These are phyloP conservation scores for Aphaenogaster ashmeadi DNA, from an alignment of 1,140 invertebrate species.

Conservation along the genomic window DNA sequence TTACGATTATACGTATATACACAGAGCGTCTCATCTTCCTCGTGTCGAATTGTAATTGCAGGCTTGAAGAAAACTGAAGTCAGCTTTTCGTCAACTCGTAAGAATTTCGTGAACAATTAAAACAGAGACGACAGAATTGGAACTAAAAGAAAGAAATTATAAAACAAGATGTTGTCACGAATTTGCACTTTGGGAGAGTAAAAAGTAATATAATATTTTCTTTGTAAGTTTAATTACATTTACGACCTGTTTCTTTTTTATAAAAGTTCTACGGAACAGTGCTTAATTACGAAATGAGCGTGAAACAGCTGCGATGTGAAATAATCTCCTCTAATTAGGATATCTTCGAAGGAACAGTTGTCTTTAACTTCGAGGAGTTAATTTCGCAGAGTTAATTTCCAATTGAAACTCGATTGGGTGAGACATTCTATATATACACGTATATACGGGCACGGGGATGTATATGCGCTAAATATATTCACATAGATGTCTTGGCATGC, in stretches of 20 bases:
- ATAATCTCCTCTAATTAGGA: not conserved
- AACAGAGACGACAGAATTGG: not conserved
- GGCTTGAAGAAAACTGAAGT: not conserved
- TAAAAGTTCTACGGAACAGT: not conserved
- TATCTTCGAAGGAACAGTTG: conserved; percentile 14
- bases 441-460: conserved; percentile 53
- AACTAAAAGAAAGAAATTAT: not conserved
- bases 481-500: conserved; percentile 86
- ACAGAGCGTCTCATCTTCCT: conserved; percentile 52
- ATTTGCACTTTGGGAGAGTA: not conserved
- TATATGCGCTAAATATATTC: conserved; percentile 72
- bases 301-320: not conserved
- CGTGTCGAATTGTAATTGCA: conserved; percentile 2
- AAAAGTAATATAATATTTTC: not conserved
- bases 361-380: not conserved
- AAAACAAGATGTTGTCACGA: not conserved
- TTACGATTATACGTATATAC: conserved; percentile 59
- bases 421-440: conserved; percentile 64
- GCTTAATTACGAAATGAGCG: not conserved
- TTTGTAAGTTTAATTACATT: not conserved
- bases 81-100: not conserved
- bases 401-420: conserved; percentile 26
- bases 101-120: not conserved
- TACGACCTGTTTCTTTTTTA: not conserved
- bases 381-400: not conserved